A percentile compares a stretch with the other conserved stretches of the same genome.
Conservation (phyloP, 92 coral and sea anemone species). For the Meandrina meandrites region DNA sequence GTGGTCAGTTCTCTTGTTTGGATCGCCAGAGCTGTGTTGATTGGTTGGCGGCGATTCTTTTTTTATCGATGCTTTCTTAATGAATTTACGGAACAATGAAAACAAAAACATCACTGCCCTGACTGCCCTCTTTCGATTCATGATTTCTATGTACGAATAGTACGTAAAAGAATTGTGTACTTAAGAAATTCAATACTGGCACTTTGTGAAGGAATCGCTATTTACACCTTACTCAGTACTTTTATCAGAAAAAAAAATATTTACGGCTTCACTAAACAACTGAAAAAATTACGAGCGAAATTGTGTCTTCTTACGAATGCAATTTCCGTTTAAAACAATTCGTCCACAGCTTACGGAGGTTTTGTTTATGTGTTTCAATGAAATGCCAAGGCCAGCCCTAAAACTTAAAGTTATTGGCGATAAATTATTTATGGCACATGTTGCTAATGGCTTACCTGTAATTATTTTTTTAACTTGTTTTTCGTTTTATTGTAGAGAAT, state of each 20-base stretch:
- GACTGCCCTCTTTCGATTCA: not conserved
- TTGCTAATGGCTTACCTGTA: conserved; percentile 4
- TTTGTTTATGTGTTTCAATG: conserved; percentile 7
- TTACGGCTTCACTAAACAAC: not conserved
- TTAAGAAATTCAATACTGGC: not conserved
- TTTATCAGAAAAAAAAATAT: not conserved
- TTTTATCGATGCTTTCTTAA: conserved; percentile 1
- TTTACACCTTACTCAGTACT: not conserved
- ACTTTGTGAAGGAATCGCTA: not conserved
- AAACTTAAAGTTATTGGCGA: conserved; percentile 4
- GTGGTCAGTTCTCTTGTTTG: conserved; percentile 41
- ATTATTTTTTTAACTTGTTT: not conserved
- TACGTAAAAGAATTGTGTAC: not conserved
- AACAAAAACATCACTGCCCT: conserved; percentile 14
- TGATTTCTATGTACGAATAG: conserved; percentile 4
- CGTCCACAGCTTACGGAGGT: not conserved
- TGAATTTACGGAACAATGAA: not conserved
- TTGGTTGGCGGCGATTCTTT: conserved; percentile 30
- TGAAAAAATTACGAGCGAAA: not conserved
- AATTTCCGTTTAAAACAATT: not conserved
- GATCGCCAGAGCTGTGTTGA: not conserved
- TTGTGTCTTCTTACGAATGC: not conserved
- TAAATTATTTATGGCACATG: conserved; percentile 38
- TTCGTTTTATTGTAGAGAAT: not conserved
- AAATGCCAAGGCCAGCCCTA: conserved; percentile 16